A percentile compares a stretch with the other conserved stretches of the same genome.
Conservation (phyloP, 2,113 vertebrate genomes). For the Heliornis fulica region DNA sequence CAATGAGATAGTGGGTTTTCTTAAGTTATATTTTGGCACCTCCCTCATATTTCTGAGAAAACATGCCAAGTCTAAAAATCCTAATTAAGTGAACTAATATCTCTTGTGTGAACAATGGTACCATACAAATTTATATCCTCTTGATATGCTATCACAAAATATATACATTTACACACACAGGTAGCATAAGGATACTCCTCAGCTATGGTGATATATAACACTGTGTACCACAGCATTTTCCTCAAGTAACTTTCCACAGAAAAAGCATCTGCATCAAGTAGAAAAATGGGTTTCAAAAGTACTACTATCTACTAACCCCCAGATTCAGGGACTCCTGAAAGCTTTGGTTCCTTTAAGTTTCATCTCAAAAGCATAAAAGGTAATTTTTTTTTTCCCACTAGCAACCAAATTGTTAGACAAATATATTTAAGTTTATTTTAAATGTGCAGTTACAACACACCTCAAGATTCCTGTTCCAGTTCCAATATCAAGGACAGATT, state of each 20-base stretch:
- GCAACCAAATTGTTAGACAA: not conserved
- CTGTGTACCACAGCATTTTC: not conserved
- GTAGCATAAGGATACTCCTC: not conserved
- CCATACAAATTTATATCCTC: not conserved
- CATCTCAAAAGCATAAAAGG: not conserved
- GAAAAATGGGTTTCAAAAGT: not conserved
- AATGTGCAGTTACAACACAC: conserved; percentile 57
- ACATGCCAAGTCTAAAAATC: not conserved
- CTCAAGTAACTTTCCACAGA: not conserved
- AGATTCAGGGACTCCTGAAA: not conserved
- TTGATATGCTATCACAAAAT: not conserved
- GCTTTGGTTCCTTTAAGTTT: not conserved
- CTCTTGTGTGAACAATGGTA: not conserved
- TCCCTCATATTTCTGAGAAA: not conserved
- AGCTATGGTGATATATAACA: not conserved
- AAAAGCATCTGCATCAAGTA: not conserved
- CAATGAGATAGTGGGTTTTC: not conserved
- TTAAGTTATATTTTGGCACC: not conserved
- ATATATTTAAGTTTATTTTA: not conserved
- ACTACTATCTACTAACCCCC: not conserved
- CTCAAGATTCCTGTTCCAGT: conserved; percentile 95
- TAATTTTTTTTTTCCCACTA: not conserved
- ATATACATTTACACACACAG: too few relatives aligned
- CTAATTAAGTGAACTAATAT: not conserved
- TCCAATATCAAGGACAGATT: conserved; percentile 92